Base-by-base conservation (phyloP, 2,113 vertebrate genomes). In the Megaceryle torquata region DNA sequence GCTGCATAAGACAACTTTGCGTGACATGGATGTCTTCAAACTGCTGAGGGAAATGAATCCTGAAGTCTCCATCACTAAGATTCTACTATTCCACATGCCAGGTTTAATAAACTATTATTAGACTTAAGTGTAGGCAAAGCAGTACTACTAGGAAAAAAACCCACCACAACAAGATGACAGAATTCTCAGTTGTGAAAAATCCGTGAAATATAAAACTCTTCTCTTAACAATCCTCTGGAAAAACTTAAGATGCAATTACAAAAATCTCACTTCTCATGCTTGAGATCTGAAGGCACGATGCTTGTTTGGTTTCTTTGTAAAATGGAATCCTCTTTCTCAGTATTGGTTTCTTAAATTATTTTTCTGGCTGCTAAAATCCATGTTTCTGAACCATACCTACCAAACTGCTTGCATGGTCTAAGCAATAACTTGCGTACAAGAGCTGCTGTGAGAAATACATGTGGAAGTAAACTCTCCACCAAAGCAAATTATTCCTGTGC, bases 101-200 rank as follows among this genome's bases (percentile, higher is more conserved):
- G 56, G 33, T 60, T 93, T 91, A 74, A 96, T 86, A 65, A 90
- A 67, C 79, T 86, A 64, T 83, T 86, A 83, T 75, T 86, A 95
- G 76, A 86, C 56, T 75, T 60, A 88, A 88, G 78, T 17, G 35
- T 10, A 79, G 68, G 82, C 69, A 93, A 88, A 91, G 78, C 28
- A 68, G 31, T n/a, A 82, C 39, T 63, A 48, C 43, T 17, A 78
- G 39, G 44, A 9, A 50, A 7, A 59, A 46, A 68, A 33, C 7
- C 29, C 11, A 11, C 51, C 31, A 16, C 4, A 22, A 11, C 43
- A 56, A 67, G 56, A 86, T 68, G 51, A 91, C 80, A 82, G 57
- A 89, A 84, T 60, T 90, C 54, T 82, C 72, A 68, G 69, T 57
- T 76, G 75, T n/a, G 35, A 89, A 95, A 94, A 94, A 67, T 46